These are phyloP conservation scores for Sitobion miscanthi DNA, from an alignment of 1,140 invertebrate genomes.

Conservation along the genomic window DNA sequence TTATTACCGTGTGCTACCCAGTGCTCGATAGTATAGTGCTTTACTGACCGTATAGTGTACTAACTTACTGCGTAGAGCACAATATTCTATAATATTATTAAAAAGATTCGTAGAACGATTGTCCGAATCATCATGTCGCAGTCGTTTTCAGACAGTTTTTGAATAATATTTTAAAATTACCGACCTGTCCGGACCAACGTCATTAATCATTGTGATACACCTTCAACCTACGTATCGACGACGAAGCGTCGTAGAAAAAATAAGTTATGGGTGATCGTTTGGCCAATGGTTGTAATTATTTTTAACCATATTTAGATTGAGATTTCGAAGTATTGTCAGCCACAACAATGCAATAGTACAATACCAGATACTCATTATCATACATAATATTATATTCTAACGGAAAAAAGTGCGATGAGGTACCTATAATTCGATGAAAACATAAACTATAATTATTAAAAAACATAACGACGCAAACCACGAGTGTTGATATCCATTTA, in stretches of 20 bases:
- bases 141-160: background rate
- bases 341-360: background rate
- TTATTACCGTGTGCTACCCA: background rate
- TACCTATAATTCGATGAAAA: background rate
- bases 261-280: background rate
- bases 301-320: conserved; percentile 7
- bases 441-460: background rate
- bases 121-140: background rate
- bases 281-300: background rate
- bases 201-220: background rate
- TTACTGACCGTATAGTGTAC: background rate
- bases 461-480: background rate
- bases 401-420: background rate
- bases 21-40: too few species aligned
- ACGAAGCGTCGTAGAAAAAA: background rate
- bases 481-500: background rate
- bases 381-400: background rate
- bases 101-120: background rate
- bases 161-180: background rate
- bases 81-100: background rate
- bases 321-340: background rate
- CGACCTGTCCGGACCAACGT: too few species aligned
- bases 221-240: background rate
- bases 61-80: background rate
- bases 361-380: background rate